Conservation (phyloP, 2,888 invertebrate species). For the Carcina quercana region DNA sequence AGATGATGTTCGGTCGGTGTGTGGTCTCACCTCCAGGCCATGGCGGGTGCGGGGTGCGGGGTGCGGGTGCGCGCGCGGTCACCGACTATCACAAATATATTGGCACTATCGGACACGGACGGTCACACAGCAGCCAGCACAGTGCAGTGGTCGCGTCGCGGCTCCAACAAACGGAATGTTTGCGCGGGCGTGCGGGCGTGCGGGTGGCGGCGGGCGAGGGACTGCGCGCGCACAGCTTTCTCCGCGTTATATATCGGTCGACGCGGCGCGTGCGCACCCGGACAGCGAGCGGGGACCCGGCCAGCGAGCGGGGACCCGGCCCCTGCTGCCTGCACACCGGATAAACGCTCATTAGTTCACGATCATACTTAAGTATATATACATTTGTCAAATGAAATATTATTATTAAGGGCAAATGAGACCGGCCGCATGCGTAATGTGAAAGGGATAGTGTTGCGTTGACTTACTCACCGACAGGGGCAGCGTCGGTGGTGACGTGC, state of each 20-base stretch:
- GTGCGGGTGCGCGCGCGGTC: not conserved
- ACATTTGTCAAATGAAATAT: too few species aligned
- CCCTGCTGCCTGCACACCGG: not conserved
- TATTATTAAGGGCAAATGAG: too few species aligned
- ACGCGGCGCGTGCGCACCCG: constrained; percentile 21
- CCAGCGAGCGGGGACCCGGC: not conserved
- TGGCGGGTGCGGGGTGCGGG: not conserved
- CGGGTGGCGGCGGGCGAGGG: constrained; percentile 25
- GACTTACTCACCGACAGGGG: too few species aligned
- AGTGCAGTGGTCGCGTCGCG: not conserved
- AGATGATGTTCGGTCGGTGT: too few species aligned
- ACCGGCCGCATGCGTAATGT: too few species aligned
- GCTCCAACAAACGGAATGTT: too few species aligned
- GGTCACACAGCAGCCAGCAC: too few species aligned
- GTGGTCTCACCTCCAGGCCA: too few species aligned
- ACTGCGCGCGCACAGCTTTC: constrained; percentile 60
- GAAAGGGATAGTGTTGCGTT: too few species aligned
- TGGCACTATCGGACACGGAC: not conserved
- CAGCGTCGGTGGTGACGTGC: too few species aligned
- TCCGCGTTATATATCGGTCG: constrained; percentile 64
- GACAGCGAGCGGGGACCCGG: not conserved
- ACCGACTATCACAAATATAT: not conserved
- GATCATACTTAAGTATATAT: too few species aligned
- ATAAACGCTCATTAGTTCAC: too few species aligned
- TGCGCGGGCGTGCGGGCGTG: not conserved